Percentiles rank a stretch among this genome's conserved stretches.
These are phyloP conservation scores for Phoeniculus purpureus DNA, from an alignment of 2,797 vertebrate species.

Conservation along the genomic window DNA sequence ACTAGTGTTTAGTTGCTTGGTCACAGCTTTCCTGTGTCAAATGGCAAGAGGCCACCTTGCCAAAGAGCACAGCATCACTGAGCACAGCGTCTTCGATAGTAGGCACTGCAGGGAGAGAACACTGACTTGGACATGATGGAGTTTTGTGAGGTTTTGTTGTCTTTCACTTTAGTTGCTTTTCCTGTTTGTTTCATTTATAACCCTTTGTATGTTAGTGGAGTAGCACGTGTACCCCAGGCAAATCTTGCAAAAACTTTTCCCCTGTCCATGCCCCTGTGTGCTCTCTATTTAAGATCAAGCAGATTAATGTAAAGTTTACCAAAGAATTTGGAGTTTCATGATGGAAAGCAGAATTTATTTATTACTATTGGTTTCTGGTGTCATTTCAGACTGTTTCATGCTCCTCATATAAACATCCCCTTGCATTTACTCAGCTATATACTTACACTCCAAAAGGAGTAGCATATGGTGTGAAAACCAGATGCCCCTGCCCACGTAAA, in stretches of 20 bases:
- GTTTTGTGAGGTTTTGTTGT: not conserved
- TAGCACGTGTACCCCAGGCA: not conserved
- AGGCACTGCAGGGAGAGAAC: not conserved
- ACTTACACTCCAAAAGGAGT: slow-evolving; percentile 49
- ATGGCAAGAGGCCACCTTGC: not conserved
- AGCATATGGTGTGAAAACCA: slow-evolving; percentile 64
- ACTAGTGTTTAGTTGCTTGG: not conserved
- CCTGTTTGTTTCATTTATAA: not conserved
- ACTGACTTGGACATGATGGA: not conserved
- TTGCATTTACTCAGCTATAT: slow-evolving; percentile 60
- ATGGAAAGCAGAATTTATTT: slow-evolving; percentile 17
- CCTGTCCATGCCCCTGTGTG: not conserved
- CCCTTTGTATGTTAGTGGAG: not conserved
- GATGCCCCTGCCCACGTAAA: slow-evolving; percentile 65
- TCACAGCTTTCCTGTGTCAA: not conserved
- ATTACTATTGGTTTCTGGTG: slow-evolving; percentile 33
- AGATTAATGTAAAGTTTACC: not conserved
- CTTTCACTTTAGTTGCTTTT: not conserved
- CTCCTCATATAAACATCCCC: slow-evolving; percentile 42
- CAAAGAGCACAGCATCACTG: not conserved
- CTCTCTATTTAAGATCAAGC: not conserved
- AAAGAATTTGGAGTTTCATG: not conserved
- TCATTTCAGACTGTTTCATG: slow-evolving; percentile 43
- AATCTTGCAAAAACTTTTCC: not conserved
- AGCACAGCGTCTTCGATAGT: not conserved